Evolutionary conservation across 2,797 vertebrate genomes (phyloP).

Genomic region (Manis crassicaudata): DNA sequence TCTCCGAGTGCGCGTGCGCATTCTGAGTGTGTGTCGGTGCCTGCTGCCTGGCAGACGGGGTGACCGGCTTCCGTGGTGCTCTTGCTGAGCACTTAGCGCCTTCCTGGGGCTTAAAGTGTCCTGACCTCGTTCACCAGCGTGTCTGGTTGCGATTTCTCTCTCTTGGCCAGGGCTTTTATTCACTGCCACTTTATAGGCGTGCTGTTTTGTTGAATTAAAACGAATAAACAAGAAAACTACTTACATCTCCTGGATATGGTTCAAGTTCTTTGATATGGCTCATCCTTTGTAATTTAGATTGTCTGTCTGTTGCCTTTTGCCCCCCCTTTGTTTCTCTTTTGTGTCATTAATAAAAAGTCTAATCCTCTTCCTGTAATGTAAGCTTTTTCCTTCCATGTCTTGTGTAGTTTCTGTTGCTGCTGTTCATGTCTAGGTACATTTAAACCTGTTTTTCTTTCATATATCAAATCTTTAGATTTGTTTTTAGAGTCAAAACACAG

Average conservation of each 20-base stretch:
- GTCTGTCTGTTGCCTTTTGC: neutral
- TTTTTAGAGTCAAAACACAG: constrained; percentile 20
- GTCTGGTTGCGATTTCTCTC: constrained; percentile 32
- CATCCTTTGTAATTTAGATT: neutral
- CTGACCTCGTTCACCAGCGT: constrained; percentile 1
- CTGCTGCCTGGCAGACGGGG: too few relatives aligned
- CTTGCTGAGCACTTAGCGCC: neutral
- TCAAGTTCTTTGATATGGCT: constrained; percentile 18
- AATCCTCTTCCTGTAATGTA: neutral
- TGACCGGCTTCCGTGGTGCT: constrained; percentile 20
- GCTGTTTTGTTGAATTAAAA: constrained; percentile 29
- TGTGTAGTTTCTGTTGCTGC: neutral
- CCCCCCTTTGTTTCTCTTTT: constrained; percentile 27
- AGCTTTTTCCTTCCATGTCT: neutral
- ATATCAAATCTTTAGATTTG: neutral
- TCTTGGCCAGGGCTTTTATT: constrained; percentile 37
- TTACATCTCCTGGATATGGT: constrained; percentile 6
- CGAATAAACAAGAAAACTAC: neutral
- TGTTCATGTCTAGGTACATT: neutral
- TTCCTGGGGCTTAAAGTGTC: constrained; percentile 50
- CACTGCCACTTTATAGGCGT: constrained; percentile 46
- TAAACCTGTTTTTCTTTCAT: constrained; percentile 31
- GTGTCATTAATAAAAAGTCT: constrained; percentile 26
- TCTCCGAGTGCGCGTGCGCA: neutral
- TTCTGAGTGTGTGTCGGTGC: neutral